Conservation (phyloP, 2,888 invertebrate species). For the Biston stratarius region DNA sequence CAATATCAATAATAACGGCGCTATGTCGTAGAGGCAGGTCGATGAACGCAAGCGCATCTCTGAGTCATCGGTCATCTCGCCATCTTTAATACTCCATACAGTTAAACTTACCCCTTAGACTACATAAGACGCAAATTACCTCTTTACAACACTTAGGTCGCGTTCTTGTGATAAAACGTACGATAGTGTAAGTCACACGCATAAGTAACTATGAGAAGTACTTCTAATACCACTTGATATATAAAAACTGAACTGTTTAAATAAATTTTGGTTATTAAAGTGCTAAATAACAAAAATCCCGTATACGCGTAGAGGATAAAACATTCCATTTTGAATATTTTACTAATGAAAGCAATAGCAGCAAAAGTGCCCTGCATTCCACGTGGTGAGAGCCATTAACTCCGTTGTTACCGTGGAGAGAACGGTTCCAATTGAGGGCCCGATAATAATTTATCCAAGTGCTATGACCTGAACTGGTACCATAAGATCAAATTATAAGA, state of each 20-base stretch:
- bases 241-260: constrained; percentile 1
- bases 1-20: constrained; percentile 65
- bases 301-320: constrained; percentile 50
- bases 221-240: constrained; percentile 34
- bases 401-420: constrained; percentile 49
- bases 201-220: constrained; percentile 43
- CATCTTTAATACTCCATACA: constrained; percentile 57
- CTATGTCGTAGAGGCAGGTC: constrained; percentile 70
- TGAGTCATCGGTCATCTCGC: constrained; percentile 70
- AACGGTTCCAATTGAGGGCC: constrained; percentile 44
- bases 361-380: constrained; percentile 58
- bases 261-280: constrained; percentile 1
- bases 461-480: constrained; percentile 48
- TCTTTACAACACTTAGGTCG: constrained; percentile 54
- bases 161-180: constrained; percentile 57
- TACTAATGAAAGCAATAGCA: constrained; percentile 62
- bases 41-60: constrained; percentile 68
- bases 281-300: neutral
- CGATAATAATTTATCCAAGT: constrained; percentile 56
- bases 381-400: constrained; percentile 59
- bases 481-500: constrained; percentile 49
- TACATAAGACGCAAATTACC: constrained; percentile 53
- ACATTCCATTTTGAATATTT: constrained; percentile 60
- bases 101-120: constrained; percentile 32
- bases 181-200: constrained; percentile 50